Evolutionary conservation across 2,888 invertebrate species (phyloP).

Genomic region (Plebejus melissa): DNA sequence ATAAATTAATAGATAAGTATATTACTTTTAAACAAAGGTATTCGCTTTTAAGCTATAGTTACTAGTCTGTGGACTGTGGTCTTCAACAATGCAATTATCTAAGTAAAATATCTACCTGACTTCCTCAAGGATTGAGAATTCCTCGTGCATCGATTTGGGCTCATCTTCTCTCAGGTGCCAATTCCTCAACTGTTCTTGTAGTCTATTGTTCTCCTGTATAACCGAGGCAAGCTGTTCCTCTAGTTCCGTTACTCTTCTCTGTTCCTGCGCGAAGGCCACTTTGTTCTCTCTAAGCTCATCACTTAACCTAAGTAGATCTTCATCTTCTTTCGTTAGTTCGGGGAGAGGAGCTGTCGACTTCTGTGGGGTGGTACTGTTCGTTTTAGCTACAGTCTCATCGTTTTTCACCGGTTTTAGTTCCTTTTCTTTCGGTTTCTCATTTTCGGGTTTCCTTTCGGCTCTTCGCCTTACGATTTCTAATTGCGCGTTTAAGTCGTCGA

Average conservation of each 20-base stretch:
- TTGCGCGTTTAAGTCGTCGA: constrained; percentile 85
- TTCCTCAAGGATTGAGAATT: constrained; percentile 90
- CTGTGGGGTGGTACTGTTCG: constrained; percentile 52
- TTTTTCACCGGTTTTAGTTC: constrained; percentile 50
- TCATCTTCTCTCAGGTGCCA: constrained; percentile 84
- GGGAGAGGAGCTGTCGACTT: constrained; percentile 63
- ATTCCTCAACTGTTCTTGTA: constrained; percentile 84
- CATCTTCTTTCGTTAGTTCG: constrained; percentile 74
- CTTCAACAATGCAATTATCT: neutral
- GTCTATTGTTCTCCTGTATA: constrained; percentile 83
- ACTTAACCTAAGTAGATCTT: constrained; percentile 78
- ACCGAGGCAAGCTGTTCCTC: constrained; percentile 87
- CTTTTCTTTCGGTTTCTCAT: constrained; percentile 68
- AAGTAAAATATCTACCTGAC: constrained; percentile 80
- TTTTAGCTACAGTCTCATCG: constrained; percentile 33
- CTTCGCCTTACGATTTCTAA: constrained; percentile 80
- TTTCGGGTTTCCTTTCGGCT: constrained; percentile 74
- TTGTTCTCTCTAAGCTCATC: constrained; percentile 85
- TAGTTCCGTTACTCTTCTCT: constrained; percentile 85
- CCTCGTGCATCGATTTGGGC: constrained; percentile 90
- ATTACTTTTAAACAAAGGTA: too few species aligned
- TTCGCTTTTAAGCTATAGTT: too few species aligned
- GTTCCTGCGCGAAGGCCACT: constrained; percentile 84
- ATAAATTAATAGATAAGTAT: too few species aligned
- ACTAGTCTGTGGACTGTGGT: too few species aligned